These are phyloP conservation scores for Avahi laniger DNA, from an alignment of 2,797 vertebrate genomes.

Conservation along the genomic window DNA sequence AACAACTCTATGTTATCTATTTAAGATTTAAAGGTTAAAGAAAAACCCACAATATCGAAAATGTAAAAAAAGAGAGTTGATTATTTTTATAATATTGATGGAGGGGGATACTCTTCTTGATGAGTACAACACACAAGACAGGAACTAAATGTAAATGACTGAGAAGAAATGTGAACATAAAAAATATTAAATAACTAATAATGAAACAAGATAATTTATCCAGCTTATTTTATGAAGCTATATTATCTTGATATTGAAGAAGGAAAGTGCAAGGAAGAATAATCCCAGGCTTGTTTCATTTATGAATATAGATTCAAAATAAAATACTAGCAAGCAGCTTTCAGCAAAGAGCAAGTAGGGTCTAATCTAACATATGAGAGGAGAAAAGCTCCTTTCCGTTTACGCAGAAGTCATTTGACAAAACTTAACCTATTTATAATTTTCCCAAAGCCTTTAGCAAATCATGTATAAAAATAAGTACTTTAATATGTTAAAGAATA, in stretches of 20 bases:
- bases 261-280: neutral
- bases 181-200: neutral
- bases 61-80: neutral
- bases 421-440: neutral
- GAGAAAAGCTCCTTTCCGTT: neutral
- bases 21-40: slow-evolving; percentile 37
- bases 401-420: neutral
- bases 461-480: neutral
- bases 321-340: slow-evolving; percentile 33
- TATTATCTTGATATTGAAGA: slow-evolving; percentile 32
- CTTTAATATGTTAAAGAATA: neutral
- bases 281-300: neutral
- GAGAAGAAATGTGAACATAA: neutral
- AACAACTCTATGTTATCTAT: neutral
- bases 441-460: neutral
- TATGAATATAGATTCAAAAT: neutral
- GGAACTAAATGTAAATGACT: neutral
- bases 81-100: neutral
- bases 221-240: neutral
- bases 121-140: neutral
- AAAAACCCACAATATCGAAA: neutral
- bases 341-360: neutral
- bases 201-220: neutral
- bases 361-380: neutral
- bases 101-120: neutral